These are phyloP conservation scores for Pungitius pungitius DNA, from an alignment of 2,113 vertebrate species.

Conservation along the genomic window DNA sequence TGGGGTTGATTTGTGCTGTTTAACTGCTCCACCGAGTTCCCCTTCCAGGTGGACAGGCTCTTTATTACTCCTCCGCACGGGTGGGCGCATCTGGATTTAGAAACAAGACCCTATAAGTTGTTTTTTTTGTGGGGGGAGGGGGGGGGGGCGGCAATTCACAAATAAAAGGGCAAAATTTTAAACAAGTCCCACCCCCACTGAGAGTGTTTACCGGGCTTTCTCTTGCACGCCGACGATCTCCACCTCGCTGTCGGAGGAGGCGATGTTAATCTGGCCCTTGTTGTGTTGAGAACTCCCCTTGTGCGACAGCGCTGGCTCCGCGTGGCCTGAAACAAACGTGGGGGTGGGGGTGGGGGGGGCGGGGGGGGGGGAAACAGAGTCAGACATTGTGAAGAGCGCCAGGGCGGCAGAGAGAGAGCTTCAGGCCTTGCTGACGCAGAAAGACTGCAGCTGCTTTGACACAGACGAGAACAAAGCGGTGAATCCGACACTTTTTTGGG, in stretches of 20 bases:
- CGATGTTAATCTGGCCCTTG: slow-evolving; percentile 89
- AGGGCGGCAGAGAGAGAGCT: slow-evolving; percentile 31
- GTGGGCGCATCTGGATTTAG: slow-evolving; percentile 85
- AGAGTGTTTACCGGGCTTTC: slow-evolving; percentile 86
- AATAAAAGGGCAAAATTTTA: neutral
- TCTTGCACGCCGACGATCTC: slow-evolving; percentile 97
- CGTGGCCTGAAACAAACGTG: slow-evolving; percentile 81
- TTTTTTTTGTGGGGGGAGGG: neutral
- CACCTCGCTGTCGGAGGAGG: slow-evolving; percentile 95
- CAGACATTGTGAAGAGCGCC: slow-evolving; percentile 39
- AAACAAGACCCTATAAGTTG: slow-evolving; percentile 1
- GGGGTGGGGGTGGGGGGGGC: neutral
- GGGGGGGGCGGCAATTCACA: neutral
- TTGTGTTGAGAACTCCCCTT: slow-evolving; percentile 83
- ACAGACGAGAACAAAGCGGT: slow-evolving; percentile 48
- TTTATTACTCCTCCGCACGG: slow-evolving; percentile 95
- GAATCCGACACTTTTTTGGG: slow-evolving; percentile 33
- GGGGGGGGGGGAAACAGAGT: slow-evolving; percentile 21
- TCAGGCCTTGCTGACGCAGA: slow-evolving; percentile 53
- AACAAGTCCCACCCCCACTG: neutral
- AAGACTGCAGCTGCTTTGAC: slow-evolving; percentile 57
- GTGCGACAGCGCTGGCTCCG: slow-evolving; percentile 84
- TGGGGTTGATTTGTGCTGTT: slow-evolving; percentile 82
- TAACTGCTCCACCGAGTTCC: slow-evolving; percentile 80
- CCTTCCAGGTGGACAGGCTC: slow-evolving; percentile 93